These are phyloP conservation scores for Dendronephthya gigantea DNA, from an alignment of 64 coral and sea anemone species.

Conservation along the genomic window DNA sequence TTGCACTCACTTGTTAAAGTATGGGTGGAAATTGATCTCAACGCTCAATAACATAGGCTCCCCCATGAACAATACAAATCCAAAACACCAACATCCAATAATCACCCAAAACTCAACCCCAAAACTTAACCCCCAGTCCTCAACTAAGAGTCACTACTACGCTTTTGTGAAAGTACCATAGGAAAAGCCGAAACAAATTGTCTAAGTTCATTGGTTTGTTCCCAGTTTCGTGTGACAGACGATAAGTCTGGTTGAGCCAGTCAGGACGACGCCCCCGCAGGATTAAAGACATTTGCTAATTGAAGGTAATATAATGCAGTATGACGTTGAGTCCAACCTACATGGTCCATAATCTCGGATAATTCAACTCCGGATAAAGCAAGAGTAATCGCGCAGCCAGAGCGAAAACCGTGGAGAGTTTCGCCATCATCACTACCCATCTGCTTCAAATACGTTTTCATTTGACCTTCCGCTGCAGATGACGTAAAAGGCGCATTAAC, in stretches of 20 bases:
- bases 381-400: slow-evolving; percentile 15
- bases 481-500: slow-evolving; percentile 10
- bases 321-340: too few relatives aligned
- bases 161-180: too few relatives aligned
- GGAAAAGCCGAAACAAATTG: too few relatives aligned
- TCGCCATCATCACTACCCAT: slow-evolving; percentile 20
- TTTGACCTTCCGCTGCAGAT: background rate
- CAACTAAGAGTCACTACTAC: too few relatives aligned
- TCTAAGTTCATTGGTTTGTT: background rate
- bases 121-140: too few relatives aligned
- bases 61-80: background rate
- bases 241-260: background rate
- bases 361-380: background rate
- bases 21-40: too few relatives aligned
- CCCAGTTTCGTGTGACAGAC: background rate
- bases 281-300: background rate
- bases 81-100: too few relatives aligned
- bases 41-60: background rate
- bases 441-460: background rate
- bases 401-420: too few relatives aligned
- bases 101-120: too few relatives aligned
- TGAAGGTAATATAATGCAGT: too few relatives aligned
- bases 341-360: too few relatives aligned
- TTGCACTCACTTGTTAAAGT: too few relatives aligned
- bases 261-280: background rate